Percentiles rank a stretch among this genome's conserved stretches.
These are phyloP conservation scores for Euplagia quadripunctaria DNA, from an alignment of 2,888 invertebrate species.

Conservation along the genomic window DNA sequence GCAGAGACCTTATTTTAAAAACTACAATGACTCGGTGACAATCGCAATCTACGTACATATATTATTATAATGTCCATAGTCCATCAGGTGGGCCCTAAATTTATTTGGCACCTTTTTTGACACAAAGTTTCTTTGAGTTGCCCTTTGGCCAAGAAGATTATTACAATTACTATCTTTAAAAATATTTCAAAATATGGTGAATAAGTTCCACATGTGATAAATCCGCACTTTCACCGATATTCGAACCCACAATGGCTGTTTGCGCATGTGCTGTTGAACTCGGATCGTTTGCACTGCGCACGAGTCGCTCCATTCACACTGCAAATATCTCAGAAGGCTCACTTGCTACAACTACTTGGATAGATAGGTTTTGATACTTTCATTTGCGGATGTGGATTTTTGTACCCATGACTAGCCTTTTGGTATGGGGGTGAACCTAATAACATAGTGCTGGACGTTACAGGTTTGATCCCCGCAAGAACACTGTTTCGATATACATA, in stretches of 20 bases:
- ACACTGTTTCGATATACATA: too few relatives aligned
- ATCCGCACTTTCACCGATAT: constrained; percentile 45
- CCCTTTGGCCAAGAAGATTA: not conserved
- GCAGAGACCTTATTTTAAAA: too few relatives aligned
- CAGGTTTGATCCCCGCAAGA: too few relatives aligned
- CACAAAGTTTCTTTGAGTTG: too few relatives aligned
- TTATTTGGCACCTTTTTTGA: too few relatives aligned
- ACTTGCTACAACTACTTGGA: constrained; percentile 5
- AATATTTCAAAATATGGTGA: not conserved
- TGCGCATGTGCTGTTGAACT: constrained; percentile 63
- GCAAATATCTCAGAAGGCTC: constrained; percentile 35
- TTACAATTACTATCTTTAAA: not conserved
- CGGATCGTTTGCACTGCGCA: constrained; percentile 38
- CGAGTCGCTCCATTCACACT: constrained; percentile 52
- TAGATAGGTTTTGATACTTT: constrained; percentile 11
- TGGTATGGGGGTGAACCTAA: too few relatives aligned
- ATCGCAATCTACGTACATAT: too few relatives aligned
- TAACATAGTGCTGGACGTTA: too few relatives aligned
- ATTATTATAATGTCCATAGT: too few relatives aligned
- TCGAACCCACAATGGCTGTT: constrained; percentile 48
- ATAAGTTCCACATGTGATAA: not conserved
- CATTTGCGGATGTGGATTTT: not conserved
- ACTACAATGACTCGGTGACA: too few relatives aligned
- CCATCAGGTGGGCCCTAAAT: too few relatives aligned
- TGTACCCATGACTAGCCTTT: not conserved